Percentiles rank a stretch among this genome's conserved stretches.
Conservation (phyloP, 1,140 invertebrate species). For the Drosophila parabipectinata region DNA sequence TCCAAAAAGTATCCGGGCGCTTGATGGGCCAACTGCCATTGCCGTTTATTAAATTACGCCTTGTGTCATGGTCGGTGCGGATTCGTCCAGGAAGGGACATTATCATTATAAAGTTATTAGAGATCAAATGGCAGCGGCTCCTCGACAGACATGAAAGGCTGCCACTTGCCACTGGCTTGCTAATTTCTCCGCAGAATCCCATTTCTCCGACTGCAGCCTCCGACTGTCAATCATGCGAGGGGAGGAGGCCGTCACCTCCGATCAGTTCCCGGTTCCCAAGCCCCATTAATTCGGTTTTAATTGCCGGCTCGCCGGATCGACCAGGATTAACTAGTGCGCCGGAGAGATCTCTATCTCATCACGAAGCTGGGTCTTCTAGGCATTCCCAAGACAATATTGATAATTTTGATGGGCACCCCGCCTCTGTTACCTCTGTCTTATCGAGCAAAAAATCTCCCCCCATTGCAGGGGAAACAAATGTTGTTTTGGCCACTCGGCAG, state of each 20-base stretch:
- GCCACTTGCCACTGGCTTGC: slow-evolving; percentile 7
- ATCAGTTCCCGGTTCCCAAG: slow-evolving; percentile 32
- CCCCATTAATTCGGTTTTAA: slow-evolving; percentile 74
- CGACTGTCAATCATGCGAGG: slow-evolving; percentile 35
- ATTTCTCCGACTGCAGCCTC: not conserved
- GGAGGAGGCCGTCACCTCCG: slow-evolving; percentile 22
- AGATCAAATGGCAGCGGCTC: slow-evolving; percentile 37
- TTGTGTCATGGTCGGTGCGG: slow-evolving; percentile 35
- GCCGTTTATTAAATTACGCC: slow-evolving; percentile 78
- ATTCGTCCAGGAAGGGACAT: slow-evolving; percentile 58
- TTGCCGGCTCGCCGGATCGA: slow-evolving; percentile 37
- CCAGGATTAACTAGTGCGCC: slow-evolving; percentile 34
- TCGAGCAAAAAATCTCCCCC: slow-evolving; percentile 73
- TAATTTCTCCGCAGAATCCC: slow-evolving; percentile 33
- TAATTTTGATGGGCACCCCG: slow-evolving; percentile 29
- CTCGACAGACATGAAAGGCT: slow-evolving; percentile 24
- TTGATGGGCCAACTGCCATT: slow-evolving; percentile 30
- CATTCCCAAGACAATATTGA: slow-evolving; percentile 43
- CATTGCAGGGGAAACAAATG: slow-evolving; percentile 63
- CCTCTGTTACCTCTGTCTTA: slow-evolving; percentile 56
- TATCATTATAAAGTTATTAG: slow-evolving; percentile 82
- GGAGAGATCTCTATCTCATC: slow-evolving; percentile 22
- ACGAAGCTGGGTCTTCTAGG: slow-evolving; percentile 22
- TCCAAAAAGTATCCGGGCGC: slow-evolving; percentile 21
- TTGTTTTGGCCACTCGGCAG: slow-evolving; percentile 64